A percentile compares a stretch with the other conserved stretches of the same genome.
phyloP scores from a whole-genome alignment of 1,140 invertebrate species.

The Orussus abietinus region DNA sequence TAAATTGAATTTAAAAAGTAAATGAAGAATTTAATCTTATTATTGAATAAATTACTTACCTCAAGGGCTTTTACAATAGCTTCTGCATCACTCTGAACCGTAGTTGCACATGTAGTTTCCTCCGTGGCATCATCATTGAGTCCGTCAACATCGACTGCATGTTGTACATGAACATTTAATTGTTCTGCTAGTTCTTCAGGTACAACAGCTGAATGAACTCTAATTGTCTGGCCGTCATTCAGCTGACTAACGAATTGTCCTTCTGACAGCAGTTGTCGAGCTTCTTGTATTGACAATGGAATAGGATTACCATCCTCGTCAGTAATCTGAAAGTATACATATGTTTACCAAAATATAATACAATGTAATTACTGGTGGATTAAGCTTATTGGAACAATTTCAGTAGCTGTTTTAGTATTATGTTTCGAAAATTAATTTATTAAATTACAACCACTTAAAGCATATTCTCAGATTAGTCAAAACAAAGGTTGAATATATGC shows the following conservation, averaged over 20 bases:
- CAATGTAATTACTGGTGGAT: no score
- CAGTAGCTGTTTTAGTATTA: no score
- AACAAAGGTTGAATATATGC: no score
- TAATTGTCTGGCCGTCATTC: slow-evolving; percentile 43
- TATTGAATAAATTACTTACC: slow-evolving; percentile 21
- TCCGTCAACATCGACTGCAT: slow-evolving; percentile 19
- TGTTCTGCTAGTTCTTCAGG: slow-evolving; percentile 28
- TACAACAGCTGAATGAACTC: slow-evolving; percentile 34
- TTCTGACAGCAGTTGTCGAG: slow-evolving; percentile 53
- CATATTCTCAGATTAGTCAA: no score
- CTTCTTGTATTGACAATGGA: slow-evolving; percentile 65
- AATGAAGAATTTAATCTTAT: slow-evolving; percentile 1
- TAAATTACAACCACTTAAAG: no score
- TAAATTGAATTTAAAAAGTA: slow-evolving; percentile 2
- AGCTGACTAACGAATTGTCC: slow-evolving; percentile 52
- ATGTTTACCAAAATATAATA: no score
- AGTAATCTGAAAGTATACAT: slow-evolving; percentile 59
- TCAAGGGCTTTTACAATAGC: slow-evolving; percentile 39
- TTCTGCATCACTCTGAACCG: slow-evolving; percentile 30
- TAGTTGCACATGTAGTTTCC: slow-evolving; percentile 1
- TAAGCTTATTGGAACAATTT: no score
- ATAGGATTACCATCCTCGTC: slow-evolving; percentile 67
- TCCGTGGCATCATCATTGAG: slow-evolving; percentile 9
- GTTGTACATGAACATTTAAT: slow-evolving; percentile 26
- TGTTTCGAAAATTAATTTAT: no score